A percentile compares a stretch with the other conserved stretches of the same genome.
Conservation (phyloP, 2,888 invertebrate genomes). For the Eilema griseolum region DNA sequence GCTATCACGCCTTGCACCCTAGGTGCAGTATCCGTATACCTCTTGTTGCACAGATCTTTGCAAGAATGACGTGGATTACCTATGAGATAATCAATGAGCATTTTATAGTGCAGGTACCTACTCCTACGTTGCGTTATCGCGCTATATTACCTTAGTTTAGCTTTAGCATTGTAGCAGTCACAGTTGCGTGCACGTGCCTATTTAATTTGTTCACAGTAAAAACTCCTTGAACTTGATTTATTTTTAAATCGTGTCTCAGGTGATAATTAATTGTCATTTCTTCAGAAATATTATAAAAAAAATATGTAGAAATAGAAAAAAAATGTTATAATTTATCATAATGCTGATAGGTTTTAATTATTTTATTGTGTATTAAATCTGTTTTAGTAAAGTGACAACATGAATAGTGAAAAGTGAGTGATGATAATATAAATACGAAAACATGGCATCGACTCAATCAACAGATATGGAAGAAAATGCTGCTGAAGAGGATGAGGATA, state of each 20-base stretch:
- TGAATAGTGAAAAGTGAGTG: slow-evolving; percentile 27
- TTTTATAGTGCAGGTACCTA: slow-evolving; percentile 20
- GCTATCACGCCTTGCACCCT: not conserved
- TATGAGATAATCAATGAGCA: slow-evolving; percentile 44
- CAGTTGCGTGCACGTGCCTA: not conserved
- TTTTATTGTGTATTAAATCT: slow-evolving; percentile 2
- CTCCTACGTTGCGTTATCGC: slow-evolving; percentile 48
- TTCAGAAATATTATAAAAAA: not conserved
- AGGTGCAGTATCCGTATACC: not conserved
- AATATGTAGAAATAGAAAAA: not conserved
- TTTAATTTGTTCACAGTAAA: slow-evolving; percentile 30
- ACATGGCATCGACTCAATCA: slow-evolving; percentile 23
- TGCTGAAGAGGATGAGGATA: slow-evolving; percentile 33
- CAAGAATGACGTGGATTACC: slow-evolving; percentile 31
- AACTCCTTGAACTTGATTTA: slow-evolving; percentile 26
- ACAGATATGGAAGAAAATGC: slow-evolving; percentile 37
- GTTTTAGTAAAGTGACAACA: slow-evolving; percentile 27
- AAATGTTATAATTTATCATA: not conserved
- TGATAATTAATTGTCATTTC: slow-evolving; percentile 14
- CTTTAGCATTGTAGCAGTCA: slow-evolving; percentile 53
- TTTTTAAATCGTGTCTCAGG: slow-evolving; percentile 31
- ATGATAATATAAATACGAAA: slow-evolving; percentile 20
- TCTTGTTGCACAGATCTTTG: slow-evolving; percentile 48
- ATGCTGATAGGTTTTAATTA: not conserved
- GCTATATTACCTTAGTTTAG: slow-evolving; percentile 48